phyloP scores from a whole-genome alignment of 1,140 invertebrate genomes.

The Diorhabda elongata region DNA sequence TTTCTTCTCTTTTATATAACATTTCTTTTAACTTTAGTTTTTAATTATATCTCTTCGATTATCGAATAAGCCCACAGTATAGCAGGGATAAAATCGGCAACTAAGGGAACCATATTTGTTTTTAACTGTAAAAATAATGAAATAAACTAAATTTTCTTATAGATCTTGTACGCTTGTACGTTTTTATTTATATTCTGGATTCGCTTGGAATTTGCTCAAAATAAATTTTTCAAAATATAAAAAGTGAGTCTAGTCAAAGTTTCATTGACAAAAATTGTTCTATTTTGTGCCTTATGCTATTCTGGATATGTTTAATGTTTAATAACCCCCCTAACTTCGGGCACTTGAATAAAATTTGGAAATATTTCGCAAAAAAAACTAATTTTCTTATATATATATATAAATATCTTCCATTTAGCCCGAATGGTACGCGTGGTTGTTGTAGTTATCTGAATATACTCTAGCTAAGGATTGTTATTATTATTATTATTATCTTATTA shows the following conservation, averaged over 20 bases:
- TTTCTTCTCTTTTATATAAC: slow-evolving; percentile 17
- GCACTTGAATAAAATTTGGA: not conserved
- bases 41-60: not conserved
- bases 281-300: slow-evolving; percentile 5
- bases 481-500: slow-evolving; percentile 19
- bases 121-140: too few relatives aligned
- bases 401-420: slow-evolving; percentile 6
- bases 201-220: slow-evolving; percentile 19
- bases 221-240: slow-evolving; percentile 4
- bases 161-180: too few relatives aligned
- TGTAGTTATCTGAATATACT: slow-evolving; percentile 18
- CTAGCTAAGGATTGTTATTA: slow-evolving; percentile 33
- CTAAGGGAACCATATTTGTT: too few relatives aligned
- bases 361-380: not conserved
- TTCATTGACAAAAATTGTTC: slow-evolving; percentile 3
- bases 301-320: not conserved
- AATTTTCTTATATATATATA: not conserved
- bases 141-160: too few relatives aligned
- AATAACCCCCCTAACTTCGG: not conserved
- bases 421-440: slow-evolving; percentile 9
- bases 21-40: slow-evolving; percentile 19
- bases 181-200: not conserved
- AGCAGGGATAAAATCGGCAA: too few relatives aligned
- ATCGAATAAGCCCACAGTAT: too few relatives aligned
- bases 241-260: slow-evolving; percentile 19